These are phyloP conservation scores for Mus musculus DNA, from an alignment of 2,113 vertebrate genomes.

Conservation along the genomic window GRCm39 chr19:18414001-18414500, in stretches of 20 bases:
- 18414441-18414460: background rate
- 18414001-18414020: slow-evolving; percentile 52
- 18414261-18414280: background rate
- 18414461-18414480: background rate
- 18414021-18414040: slow-evolving; percentile 38
- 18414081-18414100: slow-evolving; percentile 39
- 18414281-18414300: background rate
- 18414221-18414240: background rate
- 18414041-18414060: background rate
- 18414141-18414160: slow-evolving; percentile 4
- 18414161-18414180: background rate
- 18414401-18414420: slow-evolving; percentile 42
- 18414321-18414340: slow-evolving; percentile 39
- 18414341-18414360: slow-evolving; percentile 15
- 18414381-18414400: background rate
- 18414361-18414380: slow-evolving; percentile 27
- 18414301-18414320: background rate
- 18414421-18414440: background rate
- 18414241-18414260: background rate
- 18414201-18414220: background rate
- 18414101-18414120: slow-evolving; percentile 4
- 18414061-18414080: background rate
- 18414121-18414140: background rate
- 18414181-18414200: background rate
- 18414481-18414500: background rate